Conservation (phyloP, 1,140 invertebrate species). For the Solenopsis fugax region DNA sequence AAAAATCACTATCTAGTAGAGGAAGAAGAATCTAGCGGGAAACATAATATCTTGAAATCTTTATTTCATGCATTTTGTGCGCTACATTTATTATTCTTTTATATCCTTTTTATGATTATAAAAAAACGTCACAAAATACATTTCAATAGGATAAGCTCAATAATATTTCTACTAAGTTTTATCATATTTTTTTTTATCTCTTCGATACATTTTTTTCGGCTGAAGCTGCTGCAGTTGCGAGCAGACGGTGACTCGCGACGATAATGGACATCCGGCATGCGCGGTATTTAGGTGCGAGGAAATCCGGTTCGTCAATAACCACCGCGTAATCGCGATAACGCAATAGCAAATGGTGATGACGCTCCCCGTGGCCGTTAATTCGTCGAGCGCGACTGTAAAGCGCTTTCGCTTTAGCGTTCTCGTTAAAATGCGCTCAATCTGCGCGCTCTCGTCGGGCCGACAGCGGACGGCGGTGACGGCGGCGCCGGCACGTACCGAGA, state of each 20-base stretch:
- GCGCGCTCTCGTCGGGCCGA: constrained; percentile 22
- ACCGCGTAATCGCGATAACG: background rate
- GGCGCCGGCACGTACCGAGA: constrained; percentile 65
- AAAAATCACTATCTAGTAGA: background rate
- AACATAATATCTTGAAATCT: constrained; percentile 33
- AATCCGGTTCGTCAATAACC: constrained; percentile 38
- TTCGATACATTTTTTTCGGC: background rate
- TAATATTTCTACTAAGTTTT: background rate
- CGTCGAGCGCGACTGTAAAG: constrained; percentile 65
- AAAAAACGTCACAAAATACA: background rate
- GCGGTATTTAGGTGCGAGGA: constrained; percentile 30
- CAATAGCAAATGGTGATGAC: constrained; percentile 33
- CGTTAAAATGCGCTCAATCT: constrained; percentile 69
- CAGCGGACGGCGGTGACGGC: constrained; percentile 13
- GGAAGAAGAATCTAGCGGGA: background rate
- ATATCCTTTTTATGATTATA: background rate
- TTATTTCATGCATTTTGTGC: background rate
- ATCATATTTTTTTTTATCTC: background rate
- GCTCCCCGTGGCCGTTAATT: constrained; percentile 66
- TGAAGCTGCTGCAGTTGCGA: background rate
- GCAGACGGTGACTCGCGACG: background rate
- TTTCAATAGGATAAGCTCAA: background rate
- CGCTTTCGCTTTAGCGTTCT: constrained; percentile 57
- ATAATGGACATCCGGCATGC: constrained; percentile 3
- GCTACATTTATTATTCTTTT: background rate